Base-by-base conservation (phyloP, 2,113 vertebrate genomes). In the Periophthalmus modestus region DNA sequence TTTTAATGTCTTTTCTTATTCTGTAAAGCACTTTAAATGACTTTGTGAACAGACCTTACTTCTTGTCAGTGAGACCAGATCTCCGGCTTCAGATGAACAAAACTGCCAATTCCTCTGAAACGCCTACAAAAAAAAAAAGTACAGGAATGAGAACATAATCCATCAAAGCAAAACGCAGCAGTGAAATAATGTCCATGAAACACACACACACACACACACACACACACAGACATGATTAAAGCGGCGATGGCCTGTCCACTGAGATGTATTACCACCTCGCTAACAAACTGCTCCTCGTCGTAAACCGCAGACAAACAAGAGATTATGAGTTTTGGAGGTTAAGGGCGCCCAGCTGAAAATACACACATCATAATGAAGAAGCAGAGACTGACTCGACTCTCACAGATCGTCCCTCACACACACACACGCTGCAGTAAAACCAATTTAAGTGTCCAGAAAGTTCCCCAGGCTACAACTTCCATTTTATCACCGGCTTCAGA, bases 131-230 rank as follows among this genome's bases (percentile, higher is more conserved):
- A 12, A 59, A 28, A 28, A 28, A 28, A 28, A 18, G 28, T 33
- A 34, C 9, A 28, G 28, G 28, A 62, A 34, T 34, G 59, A 34
- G 59, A 3, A 5, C 34, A 36, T 69, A 71, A 81, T 79, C 71
- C 46, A 72, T 81, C 76, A 82, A 52, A 59, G 81, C 57, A 75
- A 52, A 59, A 72, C 9, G 15, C 13, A 21, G 12, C 52, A 62
- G 4, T 61, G 66, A 73, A 68, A 66, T 52, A 66, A 34, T 14
- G 46, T 18, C 39, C 48, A 66, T 62, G 61, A 75, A 62, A 34
- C 67, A 73, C 14, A 71, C 69, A 63, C 16, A 75, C 28, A 28
- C 21, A 24, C 43, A 67, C 21, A 47, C 21, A 24, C 43, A 48
- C 21, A 47, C 14, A 71, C 69, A 63, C 16, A 75, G 68, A 34